Percentiles rank a stretch among this genome's conserved stretches.
Evolutionary conservation across 2,113 vertebrate species (phyloP).

Genomic region (Lamprologus ornatipinnis): DNA sequence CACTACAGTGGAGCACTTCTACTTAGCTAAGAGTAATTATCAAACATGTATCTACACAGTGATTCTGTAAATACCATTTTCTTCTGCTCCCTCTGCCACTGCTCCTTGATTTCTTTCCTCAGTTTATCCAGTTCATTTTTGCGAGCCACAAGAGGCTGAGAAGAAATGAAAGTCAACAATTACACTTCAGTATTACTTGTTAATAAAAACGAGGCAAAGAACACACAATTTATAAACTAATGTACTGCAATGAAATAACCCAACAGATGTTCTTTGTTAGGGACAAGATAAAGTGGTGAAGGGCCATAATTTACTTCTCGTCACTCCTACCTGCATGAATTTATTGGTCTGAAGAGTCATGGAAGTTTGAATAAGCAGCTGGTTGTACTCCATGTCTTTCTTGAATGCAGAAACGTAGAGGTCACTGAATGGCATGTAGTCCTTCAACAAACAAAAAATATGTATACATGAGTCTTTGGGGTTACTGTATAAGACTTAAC

Average conservation of each 20-base stretch:
- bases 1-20: background rate
- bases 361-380: slow-evolving; percentile 82
- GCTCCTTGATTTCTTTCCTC: slow-evolving; percentile 93
- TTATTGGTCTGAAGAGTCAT: slow-evolving; percentile 89
- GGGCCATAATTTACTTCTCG: background rate
- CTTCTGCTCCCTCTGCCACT: slow-evolving; percentile 94
- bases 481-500: background rate
- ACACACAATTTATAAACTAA: background rate
- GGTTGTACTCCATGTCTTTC: slow-evolving; percentile 85
- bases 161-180: background rate
- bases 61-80: slow-evolving; percentile 77
- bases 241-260: background rate
- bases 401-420: slow-evolving; percentile 85
- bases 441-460: slow-evolving; percentile 63
- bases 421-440: slow-evolving; percentile 91
- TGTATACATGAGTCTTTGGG: background rate
- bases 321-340: slow-evolving; percentile 87
- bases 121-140: slow-evolving; percentile 92
- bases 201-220: background rate
- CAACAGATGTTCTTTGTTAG: background rate
- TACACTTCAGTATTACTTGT: background rate
- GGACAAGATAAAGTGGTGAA: background rate
- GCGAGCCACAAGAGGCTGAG: slow-evolving; percentile 86
- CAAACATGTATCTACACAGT: background rate
- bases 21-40: background rate